phyloP scores from a whole-genome alignment of 2,888 invertebrate species.

The Polydrusus cervinus region DNA sequence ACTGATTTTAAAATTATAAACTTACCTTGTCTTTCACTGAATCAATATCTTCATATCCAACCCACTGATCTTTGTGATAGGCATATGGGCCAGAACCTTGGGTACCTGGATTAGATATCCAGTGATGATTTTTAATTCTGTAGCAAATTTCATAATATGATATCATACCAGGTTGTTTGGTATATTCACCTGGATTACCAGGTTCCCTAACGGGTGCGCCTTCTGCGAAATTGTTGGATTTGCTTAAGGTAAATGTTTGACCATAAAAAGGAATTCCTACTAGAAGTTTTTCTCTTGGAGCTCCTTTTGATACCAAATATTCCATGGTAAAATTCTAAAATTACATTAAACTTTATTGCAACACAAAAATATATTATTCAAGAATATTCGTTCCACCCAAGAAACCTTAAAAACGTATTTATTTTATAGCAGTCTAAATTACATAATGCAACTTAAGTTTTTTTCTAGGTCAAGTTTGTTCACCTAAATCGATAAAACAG shows the following conservation, averaged over 20 bases:
- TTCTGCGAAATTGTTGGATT: constrained; percentile 70
- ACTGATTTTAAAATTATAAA: neutral
- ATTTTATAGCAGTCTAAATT: too few relatives aligned
- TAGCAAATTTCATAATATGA: constrained; percentile 91
- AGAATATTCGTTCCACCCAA: too few relatives aligned
- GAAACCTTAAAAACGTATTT: too few relatives aligned
- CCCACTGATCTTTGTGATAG: constrained; percentile 88
- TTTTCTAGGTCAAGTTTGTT: too few relatives aligned
- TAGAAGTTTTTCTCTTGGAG: constrained; percentile 83
- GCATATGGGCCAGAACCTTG: constrained; percentile 84
- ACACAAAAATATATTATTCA: too few relatives aligned
- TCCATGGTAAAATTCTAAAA: constrained; percentile 86
- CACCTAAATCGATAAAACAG: too few relatives aligned
- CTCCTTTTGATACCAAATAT: constrained; percentile 82
- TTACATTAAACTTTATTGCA: neutral
- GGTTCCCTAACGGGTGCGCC: constrained; percentile 82
- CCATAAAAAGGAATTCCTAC: constrained; percentile 92
- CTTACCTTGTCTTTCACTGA: constrained; percentile 83
- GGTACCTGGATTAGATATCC: constrained; percentile 76
- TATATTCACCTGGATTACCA: constrained; percentile 86
- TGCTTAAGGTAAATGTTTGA: constrained; percentile 83
- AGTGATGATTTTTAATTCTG: constrained; percentile 79
- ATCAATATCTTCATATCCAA: constrained; percentile 88
- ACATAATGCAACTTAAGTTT: too few relatives aligned
- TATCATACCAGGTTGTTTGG: constrained; percentile 90